Conservation (phyloP, 2,888 invertebrate genomes). For the Synergus laeviventris region DNA sequence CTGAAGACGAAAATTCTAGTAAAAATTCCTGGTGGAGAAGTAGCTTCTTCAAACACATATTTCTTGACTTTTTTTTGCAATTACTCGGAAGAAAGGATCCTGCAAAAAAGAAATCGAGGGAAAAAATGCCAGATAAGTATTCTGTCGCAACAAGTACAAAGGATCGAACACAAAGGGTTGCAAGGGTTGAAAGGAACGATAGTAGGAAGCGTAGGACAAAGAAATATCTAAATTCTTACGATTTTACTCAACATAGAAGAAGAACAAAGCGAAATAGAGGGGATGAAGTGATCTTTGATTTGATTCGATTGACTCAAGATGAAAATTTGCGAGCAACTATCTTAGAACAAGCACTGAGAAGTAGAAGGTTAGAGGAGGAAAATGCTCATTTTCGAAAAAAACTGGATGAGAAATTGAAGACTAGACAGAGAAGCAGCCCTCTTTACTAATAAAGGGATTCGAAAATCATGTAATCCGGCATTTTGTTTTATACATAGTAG, state of each 20-base stretch:
- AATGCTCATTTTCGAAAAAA: slow-evolving; percentile 20
- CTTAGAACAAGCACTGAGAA: slow-evolving; percentile 50
- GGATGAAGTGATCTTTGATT: slow-evolving; percentile 30
- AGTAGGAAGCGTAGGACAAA: slow-evolving; percentile 37
- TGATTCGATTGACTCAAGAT: slow-evolving; percentile 48
- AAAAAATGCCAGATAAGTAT: slow-evolving; percentile 26
- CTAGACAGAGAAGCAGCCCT: slow-evolving; percentile 57
- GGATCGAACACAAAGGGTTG: slow-evolving; percentile 35
- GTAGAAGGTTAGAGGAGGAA: slow-evolving; percentile 48
- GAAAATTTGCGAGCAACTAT: slow-evolving; percentile 54
- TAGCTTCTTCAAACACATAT: slow-evolving; percentile 43
- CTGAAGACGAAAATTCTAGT: slow-evolving; percentile 10
- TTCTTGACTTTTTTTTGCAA: slow-evolving; percentile 51
- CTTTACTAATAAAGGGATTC: slow-evolving; percentile 49
- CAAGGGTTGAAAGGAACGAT: slow-evolving; percentile 16
- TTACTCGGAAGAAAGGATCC: slow-evolving; percentile 44
- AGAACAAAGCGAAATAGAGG: background rate
- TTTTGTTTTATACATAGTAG: background rate
- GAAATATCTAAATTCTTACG: slow-evolving; percentile 21
- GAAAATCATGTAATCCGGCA: background rate
- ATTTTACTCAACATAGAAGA: slow-evolving; percentile 16
- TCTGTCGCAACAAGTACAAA: slow-evolving; percentile 19
- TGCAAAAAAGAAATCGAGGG: slow-evolving; percentile 8
- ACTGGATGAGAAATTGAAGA: slow-evolving; percentile 43
- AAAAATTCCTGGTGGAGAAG: slow-evolving; percentile 48